These are phyloP conservation scores for Athene cunicularia DNA, from an alignment of 2,113 vertebrate genomes.

Conservation along the genomic window DNA sequence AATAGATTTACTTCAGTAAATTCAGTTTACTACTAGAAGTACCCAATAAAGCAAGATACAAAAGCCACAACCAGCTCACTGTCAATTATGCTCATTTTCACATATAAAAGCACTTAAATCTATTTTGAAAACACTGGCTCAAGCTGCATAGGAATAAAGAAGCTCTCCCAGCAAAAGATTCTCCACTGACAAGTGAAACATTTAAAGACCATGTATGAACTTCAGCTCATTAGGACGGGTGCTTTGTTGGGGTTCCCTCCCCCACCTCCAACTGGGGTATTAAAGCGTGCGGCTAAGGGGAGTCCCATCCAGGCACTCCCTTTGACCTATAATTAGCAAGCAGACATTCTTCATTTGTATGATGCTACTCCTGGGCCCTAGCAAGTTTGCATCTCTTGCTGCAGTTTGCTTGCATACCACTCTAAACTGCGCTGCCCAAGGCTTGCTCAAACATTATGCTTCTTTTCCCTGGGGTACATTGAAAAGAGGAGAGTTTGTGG, in stretches of 20 bases:
- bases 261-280: neutral
- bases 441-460: neutral
- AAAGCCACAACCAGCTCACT: neutral
- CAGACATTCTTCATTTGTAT: neutral
- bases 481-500: neutral
- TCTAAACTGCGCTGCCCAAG: neutral
- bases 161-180: neutral
- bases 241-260: neutral
- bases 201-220: neutral
- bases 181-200: neutral
- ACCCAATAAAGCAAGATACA: constrained; percentile 17
- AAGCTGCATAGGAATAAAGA: neutral
- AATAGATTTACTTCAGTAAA: constrained; percentile 33
- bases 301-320: neutral
- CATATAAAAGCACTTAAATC: neutral
- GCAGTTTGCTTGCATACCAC: neutral
- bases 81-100: constrained; percentile 20
- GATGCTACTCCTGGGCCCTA: neutral
- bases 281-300: neutral
- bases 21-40: constrained; percentile 7
- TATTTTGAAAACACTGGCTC: neutral
- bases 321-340: neutral
- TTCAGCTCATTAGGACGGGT: neutral
- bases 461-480: neutral
- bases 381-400: neutral